Percentiles rank a stretch among this genome's conserved stretches.
Conservation (phyloP, 2,113 vertebrate species). For the Callionymus lyra region DNA sequence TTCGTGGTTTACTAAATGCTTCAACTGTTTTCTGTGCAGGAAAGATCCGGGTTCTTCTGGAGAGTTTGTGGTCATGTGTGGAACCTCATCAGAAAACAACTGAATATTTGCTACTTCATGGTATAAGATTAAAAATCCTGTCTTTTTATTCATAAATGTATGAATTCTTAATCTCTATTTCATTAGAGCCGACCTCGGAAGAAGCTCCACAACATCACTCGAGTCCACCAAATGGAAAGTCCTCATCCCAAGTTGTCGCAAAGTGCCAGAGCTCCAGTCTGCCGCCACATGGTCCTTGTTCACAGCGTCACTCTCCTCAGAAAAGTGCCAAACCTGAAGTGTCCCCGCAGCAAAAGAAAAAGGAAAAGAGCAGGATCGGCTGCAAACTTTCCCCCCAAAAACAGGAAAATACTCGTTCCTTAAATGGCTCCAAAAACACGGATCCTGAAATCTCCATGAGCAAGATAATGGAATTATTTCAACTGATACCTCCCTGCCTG, state of each 20-base stretch:
- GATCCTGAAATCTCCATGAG: not conserved
- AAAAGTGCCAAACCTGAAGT: slow-evolving; percentile 4
- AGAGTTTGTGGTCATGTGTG: slow-evolving; percentile 84
- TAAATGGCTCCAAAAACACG: too few species aligned
- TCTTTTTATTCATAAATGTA: not conserved
- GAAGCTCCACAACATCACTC: not conserved
- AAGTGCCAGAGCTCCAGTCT: too few species aligned
- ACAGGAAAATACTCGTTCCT: not conserved
- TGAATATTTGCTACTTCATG: slow-evolving; percentile 17
- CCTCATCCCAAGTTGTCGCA: too few species aligned
- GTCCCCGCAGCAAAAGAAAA: not conserved
- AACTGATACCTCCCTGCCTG: slow-evolving; percentile 71
- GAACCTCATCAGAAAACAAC: slow-evolving; percentile 43
- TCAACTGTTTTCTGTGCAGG: slow-evolving; percentile 49
- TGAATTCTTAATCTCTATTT: not conserved
- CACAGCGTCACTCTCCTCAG: not conserved
- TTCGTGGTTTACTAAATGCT: not conserved
- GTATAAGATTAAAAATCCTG: slow-evolving; percentile 14
- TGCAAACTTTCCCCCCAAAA: slow-evolving; percentile 4
- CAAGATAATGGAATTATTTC: slow-evolving; percentile 59
- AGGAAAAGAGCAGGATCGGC: slow-evolving; percentile 2
- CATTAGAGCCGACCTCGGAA: slow-evolving; percentile 25
- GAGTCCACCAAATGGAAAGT: slow-evolving; percentile 11
- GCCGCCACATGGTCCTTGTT: too few species aligned
- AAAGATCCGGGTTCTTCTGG: slow-evolving; percentile 75